Evolutionary conservation across 2,113 vertebrate genomes (phyloP), one percentile per base, ranked within the genome.

Genomic region (Ptilonorhynchus violaceus): DNA sequence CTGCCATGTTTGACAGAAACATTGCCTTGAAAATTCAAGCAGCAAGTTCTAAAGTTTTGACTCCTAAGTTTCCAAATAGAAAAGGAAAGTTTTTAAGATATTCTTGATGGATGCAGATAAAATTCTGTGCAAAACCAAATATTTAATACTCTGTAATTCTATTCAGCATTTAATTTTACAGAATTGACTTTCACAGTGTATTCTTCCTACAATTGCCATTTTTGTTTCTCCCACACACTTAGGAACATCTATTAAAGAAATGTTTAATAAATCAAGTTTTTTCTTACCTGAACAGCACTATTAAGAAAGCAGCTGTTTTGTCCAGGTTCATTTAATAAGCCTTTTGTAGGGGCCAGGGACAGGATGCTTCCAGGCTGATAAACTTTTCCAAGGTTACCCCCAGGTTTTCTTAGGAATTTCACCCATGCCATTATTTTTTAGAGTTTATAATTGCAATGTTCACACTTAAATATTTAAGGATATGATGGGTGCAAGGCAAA

Each of bases 221-320:
- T 28, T 37, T n/a, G 39, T 22, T 46, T 44, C 12, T 24, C 41
- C 10, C 21, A 31, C 15, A 49, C 18, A 49, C 28, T 47, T 21
- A 7, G 22, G 19, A 52, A 85, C 75, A 13, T 7, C 35, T 42
- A 24, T 10, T 78, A 8, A 31, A 31, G 22, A 56, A 27, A 11
- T 10, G 10, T 17, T 83, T 35, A 79, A 72, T 24, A 67, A 56
- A 68, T 25, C 2, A 52, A 56, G 6, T 4, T 25, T 27, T 49
- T 72, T 35, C 98, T 97, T 97, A 99, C 99, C 99, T 99, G 99
- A 84, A 99, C 99, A n/a, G 99, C 99, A 81, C 99, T 99, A 95
- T 99, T 99, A 80, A 99, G 99, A 96, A 99, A 99, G 97, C 99
- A 99, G 97, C 99, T 99, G 98, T 99, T 99, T 95, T 99, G 99